Conservation (phyloP, 1,140 invertebrate species). For the Solen grandis region DNA sequence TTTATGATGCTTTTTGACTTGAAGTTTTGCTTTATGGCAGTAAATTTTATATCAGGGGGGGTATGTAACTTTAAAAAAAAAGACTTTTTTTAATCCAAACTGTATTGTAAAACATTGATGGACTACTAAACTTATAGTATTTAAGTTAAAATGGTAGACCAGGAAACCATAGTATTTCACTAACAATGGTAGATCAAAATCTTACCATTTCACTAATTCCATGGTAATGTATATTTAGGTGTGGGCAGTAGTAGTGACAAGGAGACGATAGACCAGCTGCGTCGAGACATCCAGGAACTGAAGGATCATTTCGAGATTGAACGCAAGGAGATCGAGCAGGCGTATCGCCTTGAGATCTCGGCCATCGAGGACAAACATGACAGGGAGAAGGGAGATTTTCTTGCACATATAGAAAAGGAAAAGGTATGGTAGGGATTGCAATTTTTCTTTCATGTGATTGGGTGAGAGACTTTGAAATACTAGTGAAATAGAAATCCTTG, state of each 20-base stretch:
- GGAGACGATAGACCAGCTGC: constrained; percentile 15
- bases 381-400: constrained; percentile 35
- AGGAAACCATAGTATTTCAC: no score
- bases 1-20: no score
- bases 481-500: neutral
- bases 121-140: no score
- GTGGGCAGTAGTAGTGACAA: constrained; percentile 23
- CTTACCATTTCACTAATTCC: constrained; percentile 17
- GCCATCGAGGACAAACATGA: constrained; percentile 50
- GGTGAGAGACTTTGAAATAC: neutral
- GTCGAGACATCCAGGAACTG: constrained; percentile 15
- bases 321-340: constrained; percentile 50
- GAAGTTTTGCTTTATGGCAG: no score
- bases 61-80: no score
- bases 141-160: no score
- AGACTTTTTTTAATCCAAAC: no score
- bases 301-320: constrained; percentile 49
- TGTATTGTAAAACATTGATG: no score
- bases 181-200: no score
- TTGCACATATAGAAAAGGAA: constrained; percentile 38
- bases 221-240: constrained; percentile 40
- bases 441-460: neutral
- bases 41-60: no score
- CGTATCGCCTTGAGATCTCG: constrained; percentile 40
- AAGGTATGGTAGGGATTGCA: constrained; percentile 40